Evolutionary conservation across 2,888 invertebrate genomes (phyloP), one percentile per base, ranked within the genome.

Genomic region (Toxonevra muliebris): DNA sequence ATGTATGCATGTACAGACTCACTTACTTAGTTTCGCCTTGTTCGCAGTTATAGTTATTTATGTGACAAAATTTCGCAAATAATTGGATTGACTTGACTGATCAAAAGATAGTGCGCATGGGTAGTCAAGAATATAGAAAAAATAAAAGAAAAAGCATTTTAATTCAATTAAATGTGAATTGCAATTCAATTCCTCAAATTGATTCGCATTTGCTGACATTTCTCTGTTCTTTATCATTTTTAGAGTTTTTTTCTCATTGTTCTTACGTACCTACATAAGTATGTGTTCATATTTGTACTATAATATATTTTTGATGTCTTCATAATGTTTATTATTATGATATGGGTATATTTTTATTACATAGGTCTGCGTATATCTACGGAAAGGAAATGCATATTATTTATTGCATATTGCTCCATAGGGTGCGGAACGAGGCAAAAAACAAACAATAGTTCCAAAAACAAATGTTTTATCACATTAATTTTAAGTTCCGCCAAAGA

Each of bases 61-160:
- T 83, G 83, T 84, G 83, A 83, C 83, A 84, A 83, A 83, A 83
- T 84, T 83, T 81, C 80, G 80, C 83, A 83, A 83, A 83, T 83
- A 83, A 83, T 83, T 83, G 82, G 82, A 83, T 84, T 83, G 82
- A 83, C 79, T 84, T 83, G 82, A 83, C 79, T 80, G 81, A 82
- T 81, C 82, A 79, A 78, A 30, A 82, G 81, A 81, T 81, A 80
- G 78, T 76, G 78, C 74, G 77, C 71, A 69, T 71, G 71, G 73
- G 63, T 69, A 69, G 68, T 67, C 55, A 61, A 61, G 61, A 66
- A 61, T 54, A 48, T 57, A 69, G 60, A 74, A 7, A 30, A 30
- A 30, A 30, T 30, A 30, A 30, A 30, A 30, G 30, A 30, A 77
- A 65, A 68, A 71, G 79, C 79, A 81, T 79, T 82, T 82, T 80